These are phyloP conservation scores for Rhyacophila brunnea DNA, from an alignment of 1,140 invertebrate species.

Conservation along the genomic window DNA sequence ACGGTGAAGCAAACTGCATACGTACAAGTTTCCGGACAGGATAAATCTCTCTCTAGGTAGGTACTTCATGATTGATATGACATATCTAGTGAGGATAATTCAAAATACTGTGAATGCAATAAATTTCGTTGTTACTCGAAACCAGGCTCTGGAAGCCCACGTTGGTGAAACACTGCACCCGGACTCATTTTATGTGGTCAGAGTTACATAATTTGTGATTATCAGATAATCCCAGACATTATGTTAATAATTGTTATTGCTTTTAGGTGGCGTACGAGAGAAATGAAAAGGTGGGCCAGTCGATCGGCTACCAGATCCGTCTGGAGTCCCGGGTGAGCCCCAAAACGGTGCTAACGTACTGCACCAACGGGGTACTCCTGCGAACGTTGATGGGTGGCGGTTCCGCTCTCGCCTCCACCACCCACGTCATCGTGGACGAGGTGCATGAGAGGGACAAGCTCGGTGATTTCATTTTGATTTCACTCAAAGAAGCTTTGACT, in stretches of 20 bases:
- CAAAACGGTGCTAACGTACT: conserved; percentile 84
- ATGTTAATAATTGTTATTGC: conserved; percentile 6
- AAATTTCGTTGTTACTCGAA: too few relatives aligned
- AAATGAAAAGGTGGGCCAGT: conserved; percentile 80
- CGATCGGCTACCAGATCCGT: conserved; percentile 92
- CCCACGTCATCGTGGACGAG: conserved; percentile 91
- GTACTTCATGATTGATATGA: too few relatives aligned
- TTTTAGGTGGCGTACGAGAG: conserved; percentile 73
- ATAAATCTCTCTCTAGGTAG: too few relatives aligned
- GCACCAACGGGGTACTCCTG: conserved; percentile 87
- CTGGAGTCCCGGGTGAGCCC: conserved; percentile 78
- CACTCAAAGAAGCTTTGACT: conserved; percentile 73
- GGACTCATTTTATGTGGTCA: too few relatives aligned
- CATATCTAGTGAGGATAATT: too few relatives aligned
- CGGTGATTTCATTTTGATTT: conserved; percentile 89
- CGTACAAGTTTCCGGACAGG: too few relatives aligned
- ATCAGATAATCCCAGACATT: too few relatives aligned
- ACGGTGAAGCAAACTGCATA: too few relatives aligned
- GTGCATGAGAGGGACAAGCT: conserved; percentile 92
- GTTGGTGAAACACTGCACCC: too few relatives aligned
- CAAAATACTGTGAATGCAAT: too few relatives aligned
- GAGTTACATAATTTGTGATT: too few relatives aligned
- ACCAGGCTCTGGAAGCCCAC: too few relatives aligned
- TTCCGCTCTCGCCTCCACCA: conserved; percentile 63
- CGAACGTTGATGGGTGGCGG: conserved; percentile 81